phyloP scores from a whole-genome alignment of 2,888 invertebrate species.

The Ophion ventricosus region DNA sequence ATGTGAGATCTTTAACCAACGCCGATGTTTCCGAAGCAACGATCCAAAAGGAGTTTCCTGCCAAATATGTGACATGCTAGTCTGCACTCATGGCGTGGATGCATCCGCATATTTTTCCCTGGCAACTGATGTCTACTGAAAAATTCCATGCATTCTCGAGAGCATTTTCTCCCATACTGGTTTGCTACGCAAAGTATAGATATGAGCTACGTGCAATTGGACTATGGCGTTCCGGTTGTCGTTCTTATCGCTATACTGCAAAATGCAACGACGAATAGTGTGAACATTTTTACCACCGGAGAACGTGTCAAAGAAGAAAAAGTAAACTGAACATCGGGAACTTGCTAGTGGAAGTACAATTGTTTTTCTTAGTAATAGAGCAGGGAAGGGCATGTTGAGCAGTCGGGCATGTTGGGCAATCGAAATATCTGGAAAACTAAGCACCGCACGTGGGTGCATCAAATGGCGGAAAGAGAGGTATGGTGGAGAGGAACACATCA shows the following conservation, averaged over 20 bases:
- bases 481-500: no score
- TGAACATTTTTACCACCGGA: conserved; percentile 42
- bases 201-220: conserved; percentile 18
- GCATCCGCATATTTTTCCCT: conserved; percentile 20
- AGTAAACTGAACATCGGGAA: background rate
- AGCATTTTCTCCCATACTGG: conserved; percentile 49
- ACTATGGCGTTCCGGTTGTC: conserved; percentile 27
- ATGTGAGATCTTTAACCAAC: background rate
- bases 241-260: conserved; percentile 47
- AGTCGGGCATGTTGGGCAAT: no score
- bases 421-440: no score
- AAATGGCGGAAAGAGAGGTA: no score
- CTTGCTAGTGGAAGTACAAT: conserved; percentile 1
- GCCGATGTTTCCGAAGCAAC: conserved; percentile 10
- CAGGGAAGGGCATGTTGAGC: no score
- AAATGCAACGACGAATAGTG: conserved; percentile 54
- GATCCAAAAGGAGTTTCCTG: background rate
- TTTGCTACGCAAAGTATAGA: conserved; percentile 27
- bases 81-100: conserved; percentile 22
- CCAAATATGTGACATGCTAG: conserved; percentile 25
- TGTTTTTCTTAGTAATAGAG: background rate
- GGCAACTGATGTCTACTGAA: conserved; percentile 59
- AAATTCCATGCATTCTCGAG: conserved; percentile 69
- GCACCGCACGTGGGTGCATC: no score
- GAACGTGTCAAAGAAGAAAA: conserved; percentile 18